Evolutionary conservation across 2,113 vertebrate species (phyloP).

Genomic region (Catharus minimus): DNA sequence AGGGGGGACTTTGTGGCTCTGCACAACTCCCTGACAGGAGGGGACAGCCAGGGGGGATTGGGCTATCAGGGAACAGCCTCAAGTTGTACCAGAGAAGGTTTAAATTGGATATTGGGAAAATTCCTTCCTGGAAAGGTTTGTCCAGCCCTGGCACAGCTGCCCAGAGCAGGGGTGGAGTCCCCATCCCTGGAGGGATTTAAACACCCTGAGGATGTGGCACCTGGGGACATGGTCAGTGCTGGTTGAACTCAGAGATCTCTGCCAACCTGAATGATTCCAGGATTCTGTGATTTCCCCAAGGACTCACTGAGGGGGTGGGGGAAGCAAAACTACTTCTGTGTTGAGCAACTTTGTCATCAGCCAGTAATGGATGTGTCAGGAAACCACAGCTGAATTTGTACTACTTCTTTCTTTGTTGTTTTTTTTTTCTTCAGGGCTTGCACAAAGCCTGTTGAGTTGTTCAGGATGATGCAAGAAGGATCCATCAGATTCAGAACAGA

Average conservation of each 20-base stretch:
- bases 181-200: neutral
- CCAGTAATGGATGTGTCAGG: neutral
- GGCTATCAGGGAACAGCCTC: neutral
- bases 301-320: neutral
- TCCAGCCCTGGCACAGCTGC: neutral
- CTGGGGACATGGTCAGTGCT: neutral
- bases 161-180: neutral
- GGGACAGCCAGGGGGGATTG: accelerated
- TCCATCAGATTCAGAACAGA: neutral
- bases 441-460: neutral
- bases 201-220: neutral
- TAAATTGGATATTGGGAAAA: neutral
- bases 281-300: neutral
- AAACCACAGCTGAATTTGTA: neutral
- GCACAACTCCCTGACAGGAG: neutral
- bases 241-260: neutral
- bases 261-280: neutral
- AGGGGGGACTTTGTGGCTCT: neutral
- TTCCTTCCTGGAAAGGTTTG: neutral
- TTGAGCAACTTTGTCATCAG: neutral
- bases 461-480: conserved; percentile 11
- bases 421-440: neutral
- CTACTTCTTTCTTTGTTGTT: neutral
- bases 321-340: neutral
- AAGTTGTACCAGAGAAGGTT: accelerated